These are phyloP conservation scores for Enoplolaimus lenunculus DNA, from an alignment of 2,888 invertebrate species.

Conservation along the genomic window DNA sequence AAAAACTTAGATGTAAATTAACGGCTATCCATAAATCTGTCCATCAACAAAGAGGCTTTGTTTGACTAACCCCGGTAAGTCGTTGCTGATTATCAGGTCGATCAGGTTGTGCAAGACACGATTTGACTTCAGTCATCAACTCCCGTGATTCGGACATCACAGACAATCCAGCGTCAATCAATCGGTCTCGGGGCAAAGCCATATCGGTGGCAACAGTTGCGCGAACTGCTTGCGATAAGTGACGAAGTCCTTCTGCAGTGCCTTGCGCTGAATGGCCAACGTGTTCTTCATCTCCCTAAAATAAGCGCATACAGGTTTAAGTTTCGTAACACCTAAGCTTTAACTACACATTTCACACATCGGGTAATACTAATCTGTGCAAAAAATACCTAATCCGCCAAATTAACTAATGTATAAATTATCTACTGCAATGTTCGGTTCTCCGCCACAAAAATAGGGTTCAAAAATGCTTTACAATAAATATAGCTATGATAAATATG, in stretches of 20 bases:
- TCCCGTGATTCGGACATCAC: slow-evolving; percentile 62
- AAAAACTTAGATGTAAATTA: too few relatives aligned
- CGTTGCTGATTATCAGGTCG: slow-evolving; percentile 50
- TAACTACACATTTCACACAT: too few relatives aligned
- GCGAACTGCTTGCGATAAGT: slow-evolving; percentile 59
- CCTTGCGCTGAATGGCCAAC: slow-evolving; percentile 47
- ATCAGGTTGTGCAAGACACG: slow-evolving; percentile 56
- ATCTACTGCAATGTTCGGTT: too few relatives aligned
- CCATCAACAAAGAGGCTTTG: too few relatives aligned
- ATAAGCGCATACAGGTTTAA: not conserved
- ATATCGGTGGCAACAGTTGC: slow-evolving; percentile 59
- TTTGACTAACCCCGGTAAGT: slow-evolving; percentile 55
- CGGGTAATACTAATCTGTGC: too few relatives aligned
- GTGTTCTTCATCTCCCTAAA: slow-evolving; percentile 57
- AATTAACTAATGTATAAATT: too few relatives aligned
- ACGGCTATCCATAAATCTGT: too few relatives aligned
- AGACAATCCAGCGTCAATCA: slow-evolving; percentile 54
- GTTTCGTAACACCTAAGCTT: too few relatives aligned
- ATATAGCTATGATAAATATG: too few relatives aligned
- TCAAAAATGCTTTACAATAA: too few relatives aligned
- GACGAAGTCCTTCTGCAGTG: slow-evolving; percentile 60
- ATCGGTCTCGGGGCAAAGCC: slow-evolving; percentile 45
- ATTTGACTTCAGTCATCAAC: slow-evolving; percentile 66
- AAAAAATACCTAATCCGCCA: too few relatives aligned
- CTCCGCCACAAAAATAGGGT: too few relatives aligned